A percentile compares a stretch with the other conserved stretches of the same genome.
These are phyloP conservation scores for Araneus ventricosus DNA, from an alignment of 1,140 invertebrate species.

Conservation along the genomic window DNA sequence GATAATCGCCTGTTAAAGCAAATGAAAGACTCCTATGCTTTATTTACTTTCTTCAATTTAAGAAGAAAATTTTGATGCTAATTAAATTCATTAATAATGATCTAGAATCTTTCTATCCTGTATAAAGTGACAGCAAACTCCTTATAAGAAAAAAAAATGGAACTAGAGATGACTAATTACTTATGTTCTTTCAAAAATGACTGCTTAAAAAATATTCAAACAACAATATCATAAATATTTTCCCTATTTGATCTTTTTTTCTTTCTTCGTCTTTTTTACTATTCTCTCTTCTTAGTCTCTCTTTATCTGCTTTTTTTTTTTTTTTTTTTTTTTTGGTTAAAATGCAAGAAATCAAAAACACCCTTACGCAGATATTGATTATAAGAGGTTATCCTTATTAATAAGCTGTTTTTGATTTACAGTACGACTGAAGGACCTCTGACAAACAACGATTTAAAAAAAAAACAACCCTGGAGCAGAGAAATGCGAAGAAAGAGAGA, in stretches of 20 bases:
- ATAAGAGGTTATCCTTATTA: background rate
- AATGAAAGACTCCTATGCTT: no score
- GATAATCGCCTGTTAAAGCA: no score
- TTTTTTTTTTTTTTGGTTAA: background rate
- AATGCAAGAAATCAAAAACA: background rate
- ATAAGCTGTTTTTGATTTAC: constrained; percentile 18
- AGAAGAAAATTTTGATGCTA: no score
- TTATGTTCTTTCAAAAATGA: background rate
- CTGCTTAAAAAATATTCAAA: background rate
- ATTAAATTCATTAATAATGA: no score
- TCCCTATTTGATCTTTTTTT: background rate
- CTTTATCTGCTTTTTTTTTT: background rate
- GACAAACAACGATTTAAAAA: constrained; percentile 46
- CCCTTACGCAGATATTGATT: background rate
- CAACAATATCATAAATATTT: background rate
- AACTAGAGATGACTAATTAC: background rate
- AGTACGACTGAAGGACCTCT: background rate
- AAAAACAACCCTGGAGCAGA: constrained; percentile 26
- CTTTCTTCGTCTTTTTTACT: no score
- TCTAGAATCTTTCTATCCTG: no score
- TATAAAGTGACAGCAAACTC: background rate
- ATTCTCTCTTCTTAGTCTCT: background rate
- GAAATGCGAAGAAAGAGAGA: constrained; percentile 11
- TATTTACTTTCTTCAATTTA: no score
- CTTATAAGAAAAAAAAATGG: background rate